Percentiles rank a stretch among this genome's conserved stretches.
Evolutionary conservation across 2,888 invertebrate species (phyloP).

Genomic region (Branchellion lobata): DNA sequence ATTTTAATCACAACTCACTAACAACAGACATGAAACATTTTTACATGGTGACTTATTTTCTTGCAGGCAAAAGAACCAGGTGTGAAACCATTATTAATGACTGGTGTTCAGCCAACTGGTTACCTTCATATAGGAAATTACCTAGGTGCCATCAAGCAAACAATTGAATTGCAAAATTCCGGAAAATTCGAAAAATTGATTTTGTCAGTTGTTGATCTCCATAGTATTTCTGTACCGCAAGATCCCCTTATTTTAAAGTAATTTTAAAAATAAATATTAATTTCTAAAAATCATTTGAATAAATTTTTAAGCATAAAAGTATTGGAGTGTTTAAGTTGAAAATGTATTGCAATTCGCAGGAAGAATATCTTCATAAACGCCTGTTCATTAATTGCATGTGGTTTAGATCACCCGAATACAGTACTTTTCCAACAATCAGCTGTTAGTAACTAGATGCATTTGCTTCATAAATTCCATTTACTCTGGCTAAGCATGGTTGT

Average conservation of each 20-base stretch:
- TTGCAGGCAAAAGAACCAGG: conserved; percentile 13
- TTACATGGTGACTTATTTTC: too few species aligned
- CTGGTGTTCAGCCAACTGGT: conserved; percentile 96
- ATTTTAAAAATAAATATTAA: neutral
- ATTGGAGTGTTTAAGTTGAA: too few species aligned
- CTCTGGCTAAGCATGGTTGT: too few species aligned
- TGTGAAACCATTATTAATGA: conserved; percentile 64
- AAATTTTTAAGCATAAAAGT: neutral
- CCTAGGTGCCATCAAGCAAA: conserved; percentile 84
- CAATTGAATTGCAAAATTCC: conserved; percentile 78
- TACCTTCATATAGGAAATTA: conserved; percentile 92
- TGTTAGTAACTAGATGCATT: conserved; percentile 60
- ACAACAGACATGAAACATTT: too few species aligned
- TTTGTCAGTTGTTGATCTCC: conserved; percentile 84
- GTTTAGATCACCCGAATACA: conserved; percentile 78
- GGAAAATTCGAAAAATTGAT: conserved; percentile 68
- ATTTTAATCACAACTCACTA: too few species aligned
- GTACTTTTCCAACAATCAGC: conserved; percentile 84
- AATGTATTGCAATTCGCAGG: too few species aligned
- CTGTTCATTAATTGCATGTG: conserved; percentile 84
- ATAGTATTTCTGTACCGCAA: conserved; percentile 83
- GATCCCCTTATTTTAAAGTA: conserved; percentile 59
- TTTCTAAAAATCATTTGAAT: neutral
- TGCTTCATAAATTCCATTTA: neutral
- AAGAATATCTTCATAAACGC: conserved; percentile 74